These are phyloP conservation scores for Chelon labrosus DNA, from an alignment of 2,797 vertebrate species.

Conservation along the genomic window DNA sequence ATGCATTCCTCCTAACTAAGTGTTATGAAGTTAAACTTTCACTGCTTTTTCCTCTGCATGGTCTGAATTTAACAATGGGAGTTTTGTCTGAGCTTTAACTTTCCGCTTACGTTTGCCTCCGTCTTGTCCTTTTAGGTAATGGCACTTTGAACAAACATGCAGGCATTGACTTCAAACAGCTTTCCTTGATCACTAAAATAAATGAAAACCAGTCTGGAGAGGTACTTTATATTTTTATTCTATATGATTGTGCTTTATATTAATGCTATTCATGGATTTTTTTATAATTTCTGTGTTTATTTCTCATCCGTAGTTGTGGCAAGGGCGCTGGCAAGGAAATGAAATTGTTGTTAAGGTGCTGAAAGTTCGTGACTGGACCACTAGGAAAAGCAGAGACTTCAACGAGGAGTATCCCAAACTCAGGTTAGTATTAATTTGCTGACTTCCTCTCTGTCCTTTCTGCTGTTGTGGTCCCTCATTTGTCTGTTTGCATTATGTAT, in stretches of 20 bases:
- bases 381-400: conserved; percentile 96
- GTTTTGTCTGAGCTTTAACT: conserved; percentile 25
- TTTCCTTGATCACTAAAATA: conserved; percentile 89
- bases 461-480: conserved; percentile 43
- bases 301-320: conserved; percentile 88
- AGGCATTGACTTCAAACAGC: conserved; percentile 95
- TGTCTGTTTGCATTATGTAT: conserved; percentile 58
- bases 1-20: neutral
- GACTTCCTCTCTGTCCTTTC: neutral
- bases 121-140: conserved; percentile 86
- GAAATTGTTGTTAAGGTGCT: conserved; percentile 94
- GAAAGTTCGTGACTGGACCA: conserved; percentile 96
- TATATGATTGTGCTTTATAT: neutral
- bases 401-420: conserved; percentile 98
- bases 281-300: neutral
- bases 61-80: conserved; percentile 14
- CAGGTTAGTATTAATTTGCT: conserved; percentile 80
- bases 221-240: conserved; percentile 76
- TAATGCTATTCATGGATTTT: neutral
- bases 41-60: neutral
- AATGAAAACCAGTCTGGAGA: conserved; percentile 98
- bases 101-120: conserved; percentile 6
- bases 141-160: conserved; percentile 97
- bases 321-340: conserved; percentile 96
- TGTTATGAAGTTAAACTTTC: conserved; percentile 23